Conservation (phyloP, 1,140 invertebrate genomes). For the Dolichoris vasculosae region DNA sequence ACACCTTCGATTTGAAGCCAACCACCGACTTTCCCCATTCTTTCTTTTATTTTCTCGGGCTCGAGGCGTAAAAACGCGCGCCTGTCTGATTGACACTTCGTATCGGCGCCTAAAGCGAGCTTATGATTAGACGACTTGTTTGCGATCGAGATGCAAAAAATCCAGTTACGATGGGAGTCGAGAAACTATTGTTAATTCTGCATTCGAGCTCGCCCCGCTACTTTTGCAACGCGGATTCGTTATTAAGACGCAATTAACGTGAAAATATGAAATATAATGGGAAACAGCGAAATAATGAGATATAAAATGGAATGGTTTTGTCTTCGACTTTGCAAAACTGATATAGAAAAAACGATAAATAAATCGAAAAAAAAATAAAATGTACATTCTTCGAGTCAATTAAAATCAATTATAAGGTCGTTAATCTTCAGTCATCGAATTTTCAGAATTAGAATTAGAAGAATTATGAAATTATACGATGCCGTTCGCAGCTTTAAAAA, state of each 20-base stretch:
- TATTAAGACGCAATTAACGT: too few relatives aligned
- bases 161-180: not conserved
- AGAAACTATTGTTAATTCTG: too few relatives aligned
- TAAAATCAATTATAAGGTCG: not conserved
- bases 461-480: too few relatives aligned
- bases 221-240: not conserved
- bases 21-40: not conserved
- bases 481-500: too few relatives aligned
- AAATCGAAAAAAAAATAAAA: too few relatives aligned
- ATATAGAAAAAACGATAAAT: too few relatives aligned
- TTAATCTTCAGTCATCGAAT: not conserved
- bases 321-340: too few relatives aligned
- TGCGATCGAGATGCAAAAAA: not conserved
- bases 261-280: not conserved
- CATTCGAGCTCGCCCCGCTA: too few relatives aligned
- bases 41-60: not conserved
- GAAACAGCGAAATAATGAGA: not conserved
- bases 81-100: constrained; percentile 26
- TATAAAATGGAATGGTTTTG: too few relatives aligned
- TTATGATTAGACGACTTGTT: constrained; percentile 26
- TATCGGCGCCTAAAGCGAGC: not conserved
- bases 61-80: not conserved
- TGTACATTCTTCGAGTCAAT: too few relatives aligned
- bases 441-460: not conserved
- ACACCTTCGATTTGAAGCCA: not conserved